Base-by-base conservation (phyloP, 1,140 invertebrate genomes). In the Venustaconcha ellipsiformis region DNA sequence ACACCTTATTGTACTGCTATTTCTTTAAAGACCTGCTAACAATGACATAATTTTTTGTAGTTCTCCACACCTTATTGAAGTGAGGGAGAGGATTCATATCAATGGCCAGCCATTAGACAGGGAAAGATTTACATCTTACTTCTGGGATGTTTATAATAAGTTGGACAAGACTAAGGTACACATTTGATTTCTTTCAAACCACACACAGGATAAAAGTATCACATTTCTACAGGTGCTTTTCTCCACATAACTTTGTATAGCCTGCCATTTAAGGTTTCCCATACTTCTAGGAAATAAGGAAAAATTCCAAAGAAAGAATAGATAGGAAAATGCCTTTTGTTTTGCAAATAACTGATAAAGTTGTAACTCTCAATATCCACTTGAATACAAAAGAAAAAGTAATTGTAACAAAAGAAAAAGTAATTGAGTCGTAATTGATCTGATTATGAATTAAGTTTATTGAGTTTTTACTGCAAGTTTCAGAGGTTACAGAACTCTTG, bases 61-160 rank as follows among this genome's bases (percentile, higher is more conserved):
- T 59, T 99, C 98, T 0, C 99, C 99, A 2, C 99, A 99, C 91
- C 89, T 99, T 20, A 91, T 99, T 13, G 93, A 94, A 63, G 96
- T 97, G 0, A 92, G 95, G n/a, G 99, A 99, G 89, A 91, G 99
- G 69, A 96, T 99, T 72, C 92, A 94, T 67, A 93, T 99, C 55
- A 93, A 97, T 91, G 98, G 98, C 0, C 81, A 91, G 68, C 93
- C 96, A 0, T 91, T 99, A 66, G 91, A 91, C 26, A 92, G 95
- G 83, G 89, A 92, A 0, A 87, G 92, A 78, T 99, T 99, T 90
- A 91, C 93, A 0, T 80, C 92, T 12, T 92, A 95, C 84, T 99
- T 99, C 89, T 96, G 95, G 93, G 89, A 93, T 72, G 92, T 98
- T 18, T 97, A 96, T 85, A 91, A 93, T 65, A 87, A 85, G 14